Percentiles rank a stretch among this genome's conserved stretches.
Evolutionary conservation across 53 echinoderm and acorn worm species (phyloP).

Genomic region (Stichopus horrens): DNA sequence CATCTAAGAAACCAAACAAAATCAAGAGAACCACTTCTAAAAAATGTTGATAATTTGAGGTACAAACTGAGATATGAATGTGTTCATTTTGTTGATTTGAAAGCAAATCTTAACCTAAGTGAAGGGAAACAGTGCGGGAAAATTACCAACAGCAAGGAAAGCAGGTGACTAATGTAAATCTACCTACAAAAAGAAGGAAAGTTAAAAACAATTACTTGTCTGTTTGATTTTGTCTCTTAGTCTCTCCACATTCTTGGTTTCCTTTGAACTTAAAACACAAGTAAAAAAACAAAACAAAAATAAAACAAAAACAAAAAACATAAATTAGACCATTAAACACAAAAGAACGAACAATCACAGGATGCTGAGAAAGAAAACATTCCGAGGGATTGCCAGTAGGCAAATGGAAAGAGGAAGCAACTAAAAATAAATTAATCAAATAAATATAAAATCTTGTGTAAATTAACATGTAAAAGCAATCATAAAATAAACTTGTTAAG

Average conservation of each 20-base stretch:
- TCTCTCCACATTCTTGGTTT: slow-evolving; percentile 37
- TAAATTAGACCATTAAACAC: slow-evolving; percentile 1
- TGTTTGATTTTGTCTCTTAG: neutral
- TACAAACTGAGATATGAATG: too few relatives aligned
- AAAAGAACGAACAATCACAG: neutral
- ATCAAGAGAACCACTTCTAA: too few relatives aligned
- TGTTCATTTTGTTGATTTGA: too few relatives aligned
- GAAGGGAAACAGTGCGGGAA: slow-evolving; percentile 29
- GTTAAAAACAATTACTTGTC: slow-evolving; percentile 9
- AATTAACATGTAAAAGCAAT: too few relatives aligned
- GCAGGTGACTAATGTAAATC: slow-evolving; percentile 29
- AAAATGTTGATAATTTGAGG: too few relatives aligned
- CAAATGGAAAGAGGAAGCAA: neutral
- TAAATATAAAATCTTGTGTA: too few relatives aligned
- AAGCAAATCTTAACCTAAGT: neutral
- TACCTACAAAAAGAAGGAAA: slow-evolving; percentile 32
- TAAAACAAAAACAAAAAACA: slow-evolving; percentile 4
- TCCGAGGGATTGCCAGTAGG: too few relatives aligned
- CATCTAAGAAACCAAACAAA: too few relatives aligned
- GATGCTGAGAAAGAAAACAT: neutral
- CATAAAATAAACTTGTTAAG: too few relatives aligned
- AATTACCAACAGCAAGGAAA: slow-evolving; percentile 38
- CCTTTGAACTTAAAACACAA: slow-evolving; percentile 40
- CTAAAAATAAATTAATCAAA: neutral
- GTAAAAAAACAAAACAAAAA: slow-evolving; percentile 5